phyloP scores from a whole-genome alignment of 2,797 vertebrate species.

The Buceros bicornis region DNA sequence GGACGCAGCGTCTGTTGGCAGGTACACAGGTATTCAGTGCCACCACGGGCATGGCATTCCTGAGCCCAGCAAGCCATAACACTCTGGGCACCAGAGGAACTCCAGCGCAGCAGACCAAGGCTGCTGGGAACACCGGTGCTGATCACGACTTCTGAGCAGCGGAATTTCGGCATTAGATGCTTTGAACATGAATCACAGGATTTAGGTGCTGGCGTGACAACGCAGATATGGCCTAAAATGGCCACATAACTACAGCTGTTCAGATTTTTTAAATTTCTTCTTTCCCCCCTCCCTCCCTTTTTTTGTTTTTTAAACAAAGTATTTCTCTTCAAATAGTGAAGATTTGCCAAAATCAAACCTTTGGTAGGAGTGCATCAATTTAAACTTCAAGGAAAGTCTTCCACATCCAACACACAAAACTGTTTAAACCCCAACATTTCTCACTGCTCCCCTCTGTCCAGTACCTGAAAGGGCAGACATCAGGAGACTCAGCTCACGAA shows the following conservation, averaged over 20 bases:
- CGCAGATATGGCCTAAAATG: background rate
- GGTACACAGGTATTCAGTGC: background rate
- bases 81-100: background rate
- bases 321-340: background rate
- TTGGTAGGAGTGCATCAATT: background rate
- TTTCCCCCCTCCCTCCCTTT: too few relatives aligned
- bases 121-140: background rate
- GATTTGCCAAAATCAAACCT: background rate
- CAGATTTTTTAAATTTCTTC: background rate
- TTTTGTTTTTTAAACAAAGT: background rate
- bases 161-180: background rate
- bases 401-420: background rate
- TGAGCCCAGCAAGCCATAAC: background rate
- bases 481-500: background rate
- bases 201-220: background rate
- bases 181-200: background rate
- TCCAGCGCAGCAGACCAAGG: rapidly evolving
- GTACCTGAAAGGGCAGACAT: background rate
- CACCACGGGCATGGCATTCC: background rate
- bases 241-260: background rate
- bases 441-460: background rate
- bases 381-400: background rate
- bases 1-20: rapidly evolving
- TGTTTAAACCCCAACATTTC: background rate
- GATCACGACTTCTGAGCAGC: background rate